Base-by-base conservation (phyloP, 2,797 vertebrate genomes). In the Hapalemur alaotrensis region DNA sequence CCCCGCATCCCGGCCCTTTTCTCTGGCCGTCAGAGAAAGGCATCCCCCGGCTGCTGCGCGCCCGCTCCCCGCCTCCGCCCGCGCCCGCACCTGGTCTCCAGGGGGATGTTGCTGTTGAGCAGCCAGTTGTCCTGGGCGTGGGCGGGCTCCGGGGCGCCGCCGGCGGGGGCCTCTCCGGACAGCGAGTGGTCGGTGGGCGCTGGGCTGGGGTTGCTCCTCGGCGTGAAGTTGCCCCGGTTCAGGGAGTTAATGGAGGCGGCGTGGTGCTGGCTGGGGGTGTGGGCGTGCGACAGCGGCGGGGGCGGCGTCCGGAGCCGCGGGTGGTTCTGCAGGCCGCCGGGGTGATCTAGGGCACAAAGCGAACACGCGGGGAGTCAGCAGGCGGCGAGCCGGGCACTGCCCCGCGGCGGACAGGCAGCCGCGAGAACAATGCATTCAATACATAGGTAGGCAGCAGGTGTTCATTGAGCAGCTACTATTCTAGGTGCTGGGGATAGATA, bases 91-190 rank as follows among this genome's bases (percentile, higher is more conserved):
- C 99, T 99, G 83, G 99, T 99, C 99, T 99, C 99, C 98, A 99
- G 98, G 0, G 99, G 99, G 97, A 99, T 99, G 99, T 99, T 99
- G 98, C 99, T 99, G 99, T 99, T 99, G 97, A 99, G 99, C 17
- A 99, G 99, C 99, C 99, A 99, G 99, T 99, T 99, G 99, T 99
- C 99, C 98, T 99, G 99, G 82, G 99, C 98, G 67, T 99, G 99
- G 63, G 99, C 98, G 1, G 99, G 98, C 96, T 99, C 99, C 96
- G 99, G 99, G 41, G 98, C 98, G 10, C 99, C 98, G 23, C 99
- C 97, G 75, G 98, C 98, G 0, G 99, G 99, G 57, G 99, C 99
- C 95, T 99, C 99, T 28, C 99, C 99, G 2, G 99, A 99, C 46
- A 98, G 98, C 1, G 99, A 99, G 98, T 99, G 99, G 98, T 99